A percentile compares a stretch with the other conserved stretches of the same genome.
phyloP scores from a whole-genome alignment of 2,888 invertebrate species.

The Drosophila dives region DNA sequence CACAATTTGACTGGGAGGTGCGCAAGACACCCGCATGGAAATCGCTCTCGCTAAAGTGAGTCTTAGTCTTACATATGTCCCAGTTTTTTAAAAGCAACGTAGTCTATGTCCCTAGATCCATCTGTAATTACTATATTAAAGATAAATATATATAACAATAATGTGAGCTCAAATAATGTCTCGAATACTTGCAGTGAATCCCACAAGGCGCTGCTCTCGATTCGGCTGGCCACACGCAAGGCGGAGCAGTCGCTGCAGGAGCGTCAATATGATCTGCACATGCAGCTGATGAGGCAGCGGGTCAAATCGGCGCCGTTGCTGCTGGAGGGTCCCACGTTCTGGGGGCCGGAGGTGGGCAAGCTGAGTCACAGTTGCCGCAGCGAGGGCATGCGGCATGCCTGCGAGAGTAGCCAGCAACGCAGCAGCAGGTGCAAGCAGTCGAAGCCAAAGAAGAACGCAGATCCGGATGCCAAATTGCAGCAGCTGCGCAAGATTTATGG shows the following conservation, averaged over 20 bases:
- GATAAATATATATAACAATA: neutral
- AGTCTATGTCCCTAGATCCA: neutral
- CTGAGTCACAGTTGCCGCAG: conserved; percentile 80
- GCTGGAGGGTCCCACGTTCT: conserved; percentile 82
- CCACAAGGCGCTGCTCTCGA: conserved; percentile 82
- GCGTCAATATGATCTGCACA: conserved; percentile 83
- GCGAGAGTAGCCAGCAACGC: conserved; percentile 68
- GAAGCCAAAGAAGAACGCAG: conserved; percentile 58
- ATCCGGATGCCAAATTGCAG: conserved; percentile 57
- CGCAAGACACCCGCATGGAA: conserved; percentile 85
- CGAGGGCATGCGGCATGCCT: conserved; percentile 75
- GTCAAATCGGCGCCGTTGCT: conserved; percentile 84
- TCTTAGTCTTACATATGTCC: neutral
- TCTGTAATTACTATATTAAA: neutral
- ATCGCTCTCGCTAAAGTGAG: conserved; percentile 82
- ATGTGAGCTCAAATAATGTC: neutral
- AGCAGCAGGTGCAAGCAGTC: conserved; percentile 31
- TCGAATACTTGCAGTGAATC: conserved; percentile 75
- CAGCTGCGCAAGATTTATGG: conserved; percentile 74
- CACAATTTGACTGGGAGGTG: conserved; percentile 84
- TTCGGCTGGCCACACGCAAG: conserved; percentile 83
- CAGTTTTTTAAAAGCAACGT: neutral
- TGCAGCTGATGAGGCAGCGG: conserved; percentile 84
- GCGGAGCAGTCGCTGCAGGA: conserved; percentile 83
- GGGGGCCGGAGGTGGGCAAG: conserved; percentile 83